Base-by-base conservation (phyloP, 2,888 invertebrate genomes). In the Lepidochitona cinerea region DNA sequence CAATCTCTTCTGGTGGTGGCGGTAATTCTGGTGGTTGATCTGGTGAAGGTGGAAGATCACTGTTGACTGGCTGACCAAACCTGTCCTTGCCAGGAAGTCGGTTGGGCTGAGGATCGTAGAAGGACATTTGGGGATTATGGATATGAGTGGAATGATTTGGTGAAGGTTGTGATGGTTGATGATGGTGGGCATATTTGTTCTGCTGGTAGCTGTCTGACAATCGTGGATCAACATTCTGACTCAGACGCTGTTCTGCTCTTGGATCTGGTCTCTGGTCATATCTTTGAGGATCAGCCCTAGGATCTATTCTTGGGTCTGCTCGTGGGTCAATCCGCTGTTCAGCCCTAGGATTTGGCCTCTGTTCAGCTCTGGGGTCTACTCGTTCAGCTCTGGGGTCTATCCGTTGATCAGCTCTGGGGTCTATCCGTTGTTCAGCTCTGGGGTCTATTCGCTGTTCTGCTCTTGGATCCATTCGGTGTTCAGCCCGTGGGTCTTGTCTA, bases 41-140 rank as follows among this genome's bases (percentile, higher is more conserved):
- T 14, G 93, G 93, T 94, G 70, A 95, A 94, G 76, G 94, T 29
- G 29, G 41, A 74, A 76, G 53, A 76, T 76, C 59, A 59, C 80
- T 77, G 49, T 71, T 69, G 23, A 73, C 35, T 29, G 54, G 68
- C 1, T 52, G 75, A 41, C 75, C 72, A 29, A 79, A 78, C 0
- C 75, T 75, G 6, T 79, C 78, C 5, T 79, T 77, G 37, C 74
- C 73, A 6, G 69, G 74, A 23, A 65, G 29, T 37, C 67, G 71
- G 53, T 77, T 76, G 32, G 74, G 64, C 23, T 78, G 72, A 23
- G 79, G 78, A 73, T 79, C 75, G 54, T 78, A 74, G 68, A 77
- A 79, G 59, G 59, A 59, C 59, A 59, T 59, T 32, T 59, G 59
- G 2, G 23, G 59, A 59, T 29, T 59, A 29, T 59, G 59, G 4